Conservation (phyloP, 2,797 vertebrate genomes). For the Sebastes dallii region DNA sequence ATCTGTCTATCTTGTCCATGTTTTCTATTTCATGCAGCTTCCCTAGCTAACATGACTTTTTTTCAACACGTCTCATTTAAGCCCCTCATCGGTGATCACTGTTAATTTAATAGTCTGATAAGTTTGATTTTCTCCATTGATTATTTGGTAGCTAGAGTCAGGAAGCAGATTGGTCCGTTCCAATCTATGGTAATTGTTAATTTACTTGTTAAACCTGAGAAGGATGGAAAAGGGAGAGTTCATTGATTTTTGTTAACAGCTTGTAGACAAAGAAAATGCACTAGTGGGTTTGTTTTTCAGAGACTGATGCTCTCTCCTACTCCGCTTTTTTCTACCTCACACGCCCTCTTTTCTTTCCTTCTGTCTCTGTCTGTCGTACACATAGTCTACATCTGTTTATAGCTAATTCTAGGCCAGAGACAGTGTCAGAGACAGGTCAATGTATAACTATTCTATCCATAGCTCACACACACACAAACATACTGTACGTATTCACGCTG, state of each 20-base stretch:
- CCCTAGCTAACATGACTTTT: not conserved
- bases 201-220: slow-evolving; percentile 3
- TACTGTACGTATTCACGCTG: not conserved
- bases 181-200: not conserved
- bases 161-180: not conserved
- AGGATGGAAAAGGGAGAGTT: not conserved
- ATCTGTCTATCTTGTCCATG: not conserved
- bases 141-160: not conserved
- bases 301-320: not conserved
- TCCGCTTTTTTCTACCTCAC: too few species aligned
- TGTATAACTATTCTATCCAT: slow-evolving; percentile 32
- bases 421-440: slow-evolving; percentile 73
- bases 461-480: not conserved
- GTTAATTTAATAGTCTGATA: not conserved
- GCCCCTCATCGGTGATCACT: not conserved
- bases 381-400: slow-evolving; percentile 43
- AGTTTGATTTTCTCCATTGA: slow-evolving; percentile 18
- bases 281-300: not conserved
- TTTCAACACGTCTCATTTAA: not conserved
- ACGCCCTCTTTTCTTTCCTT: not conserved
- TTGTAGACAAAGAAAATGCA: not conserved
- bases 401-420: slow-evolving; percentile 46
- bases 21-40: not conserved
- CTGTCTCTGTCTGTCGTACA: not conserved
- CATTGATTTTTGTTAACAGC: slow-evolving; percentile 24